Conservation (phyloP, 2,113 vertebrate species). For the Ardeotis arabs region DNA sequence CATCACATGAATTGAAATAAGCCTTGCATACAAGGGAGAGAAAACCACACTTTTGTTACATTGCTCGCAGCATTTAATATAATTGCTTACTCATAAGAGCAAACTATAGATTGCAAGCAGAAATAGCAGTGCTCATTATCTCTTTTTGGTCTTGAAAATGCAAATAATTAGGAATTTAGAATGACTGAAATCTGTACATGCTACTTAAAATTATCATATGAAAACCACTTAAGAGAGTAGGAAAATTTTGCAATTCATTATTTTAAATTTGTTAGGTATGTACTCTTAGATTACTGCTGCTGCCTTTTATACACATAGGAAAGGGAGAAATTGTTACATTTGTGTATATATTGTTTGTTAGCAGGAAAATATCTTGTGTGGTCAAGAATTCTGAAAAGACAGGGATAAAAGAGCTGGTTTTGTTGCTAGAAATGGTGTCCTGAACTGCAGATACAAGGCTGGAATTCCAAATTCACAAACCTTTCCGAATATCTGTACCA, state of each 20-base stretch:
- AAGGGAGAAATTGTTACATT: background rate
- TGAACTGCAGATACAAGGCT: background rate
- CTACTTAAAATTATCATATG: background rate
- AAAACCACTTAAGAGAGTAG: background rate
- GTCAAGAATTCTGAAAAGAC: background rate
- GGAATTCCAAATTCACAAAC: background rate
- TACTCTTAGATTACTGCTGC: background rate
- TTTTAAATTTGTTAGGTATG: background rate
- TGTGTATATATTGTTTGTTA: background rate
- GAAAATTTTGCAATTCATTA: background rate
- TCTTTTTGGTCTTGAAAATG: background rate
- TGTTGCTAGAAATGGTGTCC: background rate
- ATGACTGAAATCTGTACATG: background rate
- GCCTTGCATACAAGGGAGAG: background rate
- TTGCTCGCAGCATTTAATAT: background rate
- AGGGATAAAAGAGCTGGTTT: background rate
- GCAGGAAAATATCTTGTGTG: background rate
- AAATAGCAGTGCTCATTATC: background rate
- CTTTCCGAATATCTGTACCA: background rate
- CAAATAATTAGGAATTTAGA: background rate
- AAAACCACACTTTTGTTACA: background rate
- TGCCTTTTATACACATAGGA: background rate
- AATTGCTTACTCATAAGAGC: background rate
- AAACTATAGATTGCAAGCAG: background rate
- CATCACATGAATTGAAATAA: background rate